A percentile compares a stretch with the other conserved stretches of the same genome.
Conservation (phyloP, 2,888 invertebrate genomes). For the Tenodera sinensis region DNA sequence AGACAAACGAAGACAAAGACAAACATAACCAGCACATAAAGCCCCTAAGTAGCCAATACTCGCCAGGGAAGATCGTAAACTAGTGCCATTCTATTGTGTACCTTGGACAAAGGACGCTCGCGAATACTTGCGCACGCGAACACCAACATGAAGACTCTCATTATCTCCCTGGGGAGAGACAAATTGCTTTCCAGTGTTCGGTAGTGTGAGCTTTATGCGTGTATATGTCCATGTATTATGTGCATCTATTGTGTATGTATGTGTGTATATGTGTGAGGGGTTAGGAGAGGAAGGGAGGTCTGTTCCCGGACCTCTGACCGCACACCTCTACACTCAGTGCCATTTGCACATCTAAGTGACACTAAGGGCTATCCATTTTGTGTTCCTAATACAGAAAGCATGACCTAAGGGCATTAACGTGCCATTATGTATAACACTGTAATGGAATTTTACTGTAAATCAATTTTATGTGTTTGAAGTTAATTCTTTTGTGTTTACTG, state of each 20-base stretch:
- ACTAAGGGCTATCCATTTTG: neutral
- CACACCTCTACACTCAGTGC: neutral
- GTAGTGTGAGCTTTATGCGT: neutral
- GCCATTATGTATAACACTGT: neutral
- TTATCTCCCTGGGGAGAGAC: neutral
- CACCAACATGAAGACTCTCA: neutral
- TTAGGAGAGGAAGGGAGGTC: neutral
- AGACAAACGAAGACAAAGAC: no score
- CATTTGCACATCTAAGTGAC: neutral
- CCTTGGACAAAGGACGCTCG: neutral
- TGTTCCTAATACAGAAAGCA: neutral
- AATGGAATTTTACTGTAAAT: neutral
- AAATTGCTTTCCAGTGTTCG: neutral
- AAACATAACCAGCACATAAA: neutral
- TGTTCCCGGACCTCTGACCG: neutral
- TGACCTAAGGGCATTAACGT: neutral
- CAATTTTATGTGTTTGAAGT: neutral
- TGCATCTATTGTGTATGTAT: neutral
- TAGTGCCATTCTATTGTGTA: neutral
- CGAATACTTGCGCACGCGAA: neutral
- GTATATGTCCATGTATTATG: neutral
- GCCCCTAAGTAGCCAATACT: neutral
- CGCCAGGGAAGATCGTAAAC: neutral
- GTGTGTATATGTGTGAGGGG: no score
- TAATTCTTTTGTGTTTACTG: neutral